A percentile compares a stretch with the other conserved stretches of the same genome.
Evolutionary conservation across 2,797 vertebrate genomes (phyloP).

Genomic region (Siniperca undulata): DNA sequence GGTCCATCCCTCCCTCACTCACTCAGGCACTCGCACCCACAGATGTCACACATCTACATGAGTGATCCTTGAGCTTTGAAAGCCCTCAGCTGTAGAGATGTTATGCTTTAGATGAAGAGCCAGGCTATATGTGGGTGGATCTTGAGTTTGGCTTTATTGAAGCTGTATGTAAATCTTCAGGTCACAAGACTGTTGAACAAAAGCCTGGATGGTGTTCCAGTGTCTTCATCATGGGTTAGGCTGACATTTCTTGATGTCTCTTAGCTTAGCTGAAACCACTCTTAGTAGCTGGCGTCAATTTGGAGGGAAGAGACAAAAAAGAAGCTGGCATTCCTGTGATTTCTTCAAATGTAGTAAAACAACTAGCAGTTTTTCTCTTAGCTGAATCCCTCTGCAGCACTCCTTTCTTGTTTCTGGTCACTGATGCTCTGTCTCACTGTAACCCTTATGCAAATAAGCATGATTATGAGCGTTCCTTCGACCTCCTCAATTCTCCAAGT

Average conservation of each 20-base stretch:
- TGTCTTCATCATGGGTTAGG: constrained; percentile 53
- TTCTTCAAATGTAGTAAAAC: constrained; percentile 49
- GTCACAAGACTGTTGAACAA: constrained; percentile 72
- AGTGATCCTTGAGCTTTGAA: constrained; percentile 66
- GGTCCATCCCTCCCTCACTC: constrained; percentile 51
- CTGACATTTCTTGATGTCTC: constrained; percentile 66
- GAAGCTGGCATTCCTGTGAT: constrained; percentile 46
- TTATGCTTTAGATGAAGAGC: constrained; percentile 66
- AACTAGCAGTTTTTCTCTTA: constrained; percentile 43
- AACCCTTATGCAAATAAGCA: constrained; percentile 73
- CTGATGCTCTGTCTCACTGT: constrained; percentile 52
- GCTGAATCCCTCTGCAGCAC: constrained; percentile 44
- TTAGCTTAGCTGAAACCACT: constrained; percentile 44
- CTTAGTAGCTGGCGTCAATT: constrained; percentile 63
- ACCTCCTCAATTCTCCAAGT: constrained; percentile 67
- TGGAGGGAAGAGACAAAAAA: constrained; percentile 51
- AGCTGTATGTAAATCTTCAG: constrained; percentile 75
- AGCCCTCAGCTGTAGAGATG: constrained; percentile 66
- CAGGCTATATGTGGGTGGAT: constrained; percentile 59
- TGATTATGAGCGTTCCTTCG: constrained; percentile 71
- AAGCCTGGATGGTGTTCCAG: constrained; percentile 60
- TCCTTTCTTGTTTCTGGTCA: constrained; percentile 70
- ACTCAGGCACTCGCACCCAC: constrained; percentile 39
- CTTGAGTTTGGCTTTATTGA: constrained; percentile 62
- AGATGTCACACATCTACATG: constrained; percentile 66